These are phyloP conservation scores for Scaeva pyrastri DNA, from an alignment of 2,888 invertebrate genomes.

Conservation along the genomic window DNA sequence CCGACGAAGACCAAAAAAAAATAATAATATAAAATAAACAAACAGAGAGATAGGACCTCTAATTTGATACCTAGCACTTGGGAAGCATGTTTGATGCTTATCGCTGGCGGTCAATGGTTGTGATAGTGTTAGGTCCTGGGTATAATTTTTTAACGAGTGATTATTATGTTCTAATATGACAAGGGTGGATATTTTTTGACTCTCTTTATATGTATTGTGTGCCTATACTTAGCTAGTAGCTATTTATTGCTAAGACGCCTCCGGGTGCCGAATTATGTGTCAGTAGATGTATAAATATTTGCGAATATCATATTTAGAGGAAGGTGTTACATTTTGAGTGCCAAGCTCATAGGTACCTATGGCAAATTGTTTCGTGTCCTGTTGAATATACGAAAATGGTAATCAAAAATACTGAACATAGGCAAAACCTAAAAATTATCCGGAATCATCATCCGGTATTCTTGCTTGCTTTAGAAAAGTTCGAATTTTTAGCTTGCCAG, in stretches of 20 bases:
- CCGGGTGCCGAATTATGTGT: slow-evolving; percentile 37
- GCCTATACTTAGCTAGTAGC: slow-evolving; percentile 3
- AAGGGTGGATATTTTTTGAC: slow-evolving; percentile 64
- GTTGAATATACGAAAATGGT: not conserved
- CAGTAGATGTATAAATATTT: not conserved
- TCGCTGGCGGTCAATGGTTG: slow-evolving; percentile 70
- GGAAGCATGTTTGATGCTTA: slow-evolving; percentile 73
- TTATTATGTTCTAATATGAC: slow-evolving; percentile 76
- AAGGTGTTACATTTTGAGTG: not conserved
- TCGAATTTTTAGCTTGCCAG: too few relatives aligned
- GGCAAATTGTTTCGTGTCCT: slow-evolving; percentile 6
- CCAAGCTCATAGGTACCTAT: not conserved
- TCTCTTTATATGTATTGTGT: not conserved
- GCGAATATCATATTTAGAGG: not conserved
- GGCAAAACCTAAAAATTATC: too few relatives aligned
- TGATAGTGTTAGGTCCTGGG: slow-evolving; percentile 65
- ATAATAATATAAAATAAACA: slow-evolving; percentile 19
- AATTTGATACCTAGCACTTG: slow-evolving; percentile 75
- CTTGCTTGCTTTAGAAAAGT: too few relatives aligned
- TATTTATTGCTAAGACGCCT: slow-evolving; percentile 29
- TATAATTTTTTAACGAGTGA: slow-evolving; percentile 75
- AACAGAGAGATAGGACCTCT: slow-evolving; percentile 68
- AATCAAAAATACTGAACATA: too few relatives aligned
- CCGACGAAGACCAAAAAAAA: too few relatives aligned
- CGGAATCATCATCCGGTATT: too few relatives aligned